These are phyloP conservation scores for Ibycter americanus DNA, from an alignment of 2,797 vertebrate species.

Conservation along the genomic window DNA sequence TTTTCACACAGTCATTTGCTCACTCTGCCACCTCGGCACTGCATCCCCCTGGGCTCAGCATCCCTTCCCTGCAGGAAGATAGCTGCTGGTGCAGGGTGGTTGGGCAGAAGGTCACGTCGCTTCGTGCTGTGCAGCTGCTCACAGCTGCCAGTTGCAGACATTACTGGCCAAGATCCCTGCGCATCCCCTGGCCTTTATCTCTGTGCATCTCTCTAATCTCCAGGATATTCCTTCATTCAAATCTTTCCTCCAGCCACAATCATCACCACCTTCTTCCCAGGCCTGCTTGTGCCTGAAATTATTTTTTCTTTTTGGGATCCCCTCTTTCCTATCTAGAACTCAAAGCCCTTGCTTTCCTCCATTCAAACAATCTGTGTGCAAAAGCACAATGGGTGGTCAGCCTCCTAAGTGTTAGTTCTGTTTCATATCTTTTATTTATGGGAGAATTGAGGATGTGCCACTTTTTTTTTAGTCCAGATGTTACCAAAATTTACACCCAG, in stretches of 20 bases:
- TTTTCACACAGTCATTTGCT: background rate
- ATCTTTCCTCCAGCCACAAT: background rate
- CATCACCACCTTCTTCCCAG: background rate
- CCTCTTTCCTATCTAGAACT: background rate
- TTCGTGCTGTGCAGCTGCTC: background rate
- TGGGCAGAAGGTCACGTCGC: background rate
- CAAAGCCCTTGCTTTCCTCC: background rate
- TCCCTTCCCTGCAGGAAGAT: background rate
- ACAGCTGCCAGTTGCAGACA: rapidly evolving
- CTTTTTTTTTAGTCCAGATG: background rate
- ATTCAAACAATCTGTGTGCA: background rate
- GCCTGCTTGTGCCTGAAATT: background rate
- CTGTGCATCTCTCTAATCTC: background rate
- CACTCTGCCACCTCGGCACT: rapidly evolving
- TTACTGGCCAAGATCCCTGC: background rate
- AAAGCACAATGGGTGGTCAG: background rate
- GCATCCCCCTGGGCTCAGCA: background rate
- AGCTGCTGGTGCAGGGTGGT: background rate
- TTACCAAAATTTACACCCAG: background rate
- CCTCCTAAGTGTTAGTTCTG: background rate
- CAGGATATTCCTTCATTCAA: background rate
- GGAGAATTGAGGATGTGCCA: background rate
- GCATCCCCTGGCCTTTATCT: background rate
- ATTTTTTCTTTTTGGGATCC: background rate
- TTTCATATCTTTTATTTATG: background rate